These are phyloP conservation scores for Hydrolagus colliei DNA, from an alignment of 2,797 vertebrate genomes.

Conservation along the genomic window DNA sequence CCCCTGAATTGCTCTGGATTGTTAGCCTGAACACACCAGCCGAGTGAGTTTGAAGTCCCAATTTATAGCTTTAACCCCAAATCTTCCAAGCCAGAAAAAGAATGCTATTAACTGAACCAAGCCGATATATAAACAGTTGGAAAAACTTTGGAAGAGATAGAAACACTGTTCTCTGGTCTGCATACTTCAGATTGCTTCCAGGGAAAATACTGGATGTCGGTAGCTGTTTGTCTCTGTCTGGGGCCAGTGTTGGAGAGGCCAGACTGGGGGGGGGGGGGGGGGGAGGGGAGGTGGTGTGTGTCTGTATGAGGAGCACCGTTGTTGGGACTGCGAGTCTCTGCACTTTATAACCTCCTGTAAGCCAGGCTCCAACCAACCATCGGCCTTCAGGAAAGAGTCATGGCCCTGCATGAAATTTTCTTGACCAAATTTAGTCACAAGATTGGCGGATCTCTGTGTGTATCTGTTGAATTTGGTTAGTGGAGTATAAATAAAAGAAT, in stretches of 20 bases:
- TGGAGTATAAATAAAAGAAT: slow-evolving; percentile 21
- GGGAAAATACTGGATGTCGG: background rate
- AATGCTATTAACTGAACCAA: no score
- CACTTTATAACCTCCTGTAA: no score
- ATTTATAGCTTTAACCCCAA: no score
- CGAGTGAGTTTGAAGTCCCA: no score
- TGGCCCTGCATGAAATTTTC: slow-evolving; percentile 16
- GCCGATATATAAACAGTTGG: no score
- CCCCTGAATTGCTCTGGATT: no score
- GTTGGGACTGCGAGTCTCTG: background rate
- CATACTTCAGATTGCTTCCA: background rate
- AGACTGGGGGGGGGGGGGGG: background rate
- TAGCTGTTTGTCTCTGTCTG: background rate
- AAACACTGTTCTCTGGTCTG: no score
- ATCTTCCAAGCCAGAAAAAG: no score
- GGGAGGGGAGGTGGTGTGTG: no score
- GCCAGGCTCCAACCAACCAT: background rate
- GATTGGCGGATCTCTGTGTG: slow-evolving; percentile 17
- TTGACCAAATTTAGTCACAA: slow-evolving; percentile 27
- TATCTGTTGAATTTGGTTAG: slow-evolving; percentile 27
- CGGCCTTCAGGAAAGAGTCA: background rate
- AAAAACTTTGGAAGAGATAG: no score
- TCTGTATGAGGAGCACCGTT: background rate
- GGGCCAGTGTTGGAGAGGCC: background rate
- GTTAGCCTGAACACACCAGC: no score